These are phyloP conservation scores for Scolopax bukidnonensis DNA, from an alignment of 2,797 vertebrate species.

Conservation along the genomic window DNA sequence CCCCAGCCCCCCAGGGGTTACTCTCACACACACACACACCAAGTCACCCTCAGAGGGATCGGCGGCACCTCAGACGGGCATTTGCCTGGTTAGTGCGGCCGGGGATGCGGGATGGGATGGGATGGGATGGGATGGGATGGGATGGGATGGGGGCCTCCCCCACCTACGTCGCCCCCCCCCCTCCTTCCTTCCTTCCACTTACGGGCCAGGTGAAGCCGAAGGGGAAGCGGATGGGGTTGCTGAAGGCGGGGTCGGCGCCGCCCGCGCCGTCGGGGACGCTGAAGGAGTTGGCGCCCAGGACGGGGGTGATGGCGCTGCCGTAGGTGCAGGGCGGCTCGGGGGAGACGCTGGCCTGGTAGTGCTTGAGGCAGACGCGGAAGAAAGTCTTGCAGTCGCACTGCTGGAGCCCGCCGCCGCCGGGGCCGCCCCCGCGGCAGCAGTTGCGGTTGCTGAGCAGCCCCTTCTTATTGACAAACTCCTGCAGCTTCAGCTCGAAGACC, in stretches of 20 bases:
- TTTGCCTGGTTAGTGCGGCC: neutral
- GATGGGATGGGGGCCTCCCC: too few species aligned
- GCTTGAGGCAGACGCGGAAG: slow-evolving; percentile 97
- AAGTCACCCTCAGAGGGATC: neutral
- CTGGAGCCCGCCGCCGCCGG: slow-evolving; percentile 76
- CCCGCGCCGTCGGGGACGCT: slow-evolving; percentile 88
- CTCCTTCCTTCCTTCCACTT: slow-evolving; percentile 67
- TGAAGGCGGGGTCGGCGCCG: slow-evolving; percentile 86
- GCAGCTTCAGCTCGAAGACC: slow-evolving; percentile 95
- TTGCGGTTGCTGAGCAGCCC: slow-evolving; percentile 88
- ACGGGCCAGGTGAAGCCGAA: slow-evolving; percentile 98
- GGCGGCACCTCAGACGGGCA: neutral
- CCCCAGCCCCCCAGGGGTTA: neutral
- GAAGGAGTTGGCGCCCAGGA: slow-evolving; percentile 96
- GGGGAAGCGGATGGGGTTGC: slow-evolving; percentile 93
- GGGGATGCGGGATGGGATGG: neutral
- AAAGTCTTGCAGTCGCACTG: slow-evolving; percentile 97
- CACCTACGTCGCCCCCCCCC: too few species aligned
- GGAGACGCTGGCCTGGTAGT: slow-evolving; percentile 94
- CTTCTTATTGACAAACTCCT: slow-evolving; percentile 97
- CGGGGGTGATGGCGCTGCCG: slow-evolving; percentile 92
- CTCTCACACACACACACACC: neutral
- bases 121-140: neutral
- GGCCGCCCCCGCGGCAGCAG: slow-evolving; percentile 87
- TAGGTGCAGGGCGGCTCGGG: slow-evolving; percentile 98